Evolutionary conservation across 2,797 vertebrate genomes (phyloP), one percentile per base, ranked within the genome.

Genomic region (Pyrocephalus nanus): DNA sequence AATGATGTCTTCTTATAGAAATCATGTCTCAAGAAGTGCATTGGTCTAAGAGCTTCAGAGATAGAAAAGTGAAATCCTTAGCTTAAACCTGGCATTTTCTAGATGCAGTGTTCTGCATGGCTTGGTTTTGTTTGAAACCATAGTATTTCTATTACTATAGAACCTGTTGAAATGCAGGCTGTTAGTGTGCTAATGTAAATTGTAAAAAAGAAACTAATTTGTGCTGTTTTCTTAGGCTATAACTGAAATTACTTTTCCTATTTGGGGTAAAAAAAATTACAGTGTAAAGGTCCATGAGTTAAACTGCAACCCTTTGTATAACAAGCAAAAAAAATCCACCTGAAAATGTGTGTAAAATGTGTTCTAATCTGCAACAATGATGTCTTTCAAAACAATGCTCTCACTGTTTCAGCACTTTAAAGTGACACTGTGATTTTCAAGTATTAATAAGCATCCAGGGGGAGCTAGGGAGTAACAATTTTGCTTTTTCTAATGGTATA

Each of bases 401-500:
- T 85, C 81, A 96, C 77, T 87, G 88, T 95, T 92, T 96, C 94
- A 64, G 92, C 89, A 92, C 77, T 70, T 51, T 54, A 90, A 88
- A 85, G 40, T 92, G 88, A 86, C 88, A 93, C 69, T 88, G 88
- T 95, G 91, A 88, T 96, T 96, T 96, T 94, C 88, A 80, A 91
- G 53, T 87, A 90, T 83, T 96, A 88, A 94, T 97, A 96, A 96
- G 69, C 96, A 96, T 97, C 84, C 96, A 98, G 98, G 97, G 98
- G 97, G 98, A 98, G 98, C 98, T 97, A 97, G 97, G 98, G 98
- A 98, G 97, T 96, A 97, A 72, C 93, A 95, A 38, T 90, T 72
- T 96, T 96, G 86, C 92, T 78, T 92, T 93, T 91, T 90, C 73
- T 94, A 93, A 83, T 90, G 78, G 58, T 95, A 86, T 96, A 74